Evolutionary conservation across 2,888 invertebrate genomes (phyloP).

Genomic region (Melangyna quadrimaculata): DNA sequence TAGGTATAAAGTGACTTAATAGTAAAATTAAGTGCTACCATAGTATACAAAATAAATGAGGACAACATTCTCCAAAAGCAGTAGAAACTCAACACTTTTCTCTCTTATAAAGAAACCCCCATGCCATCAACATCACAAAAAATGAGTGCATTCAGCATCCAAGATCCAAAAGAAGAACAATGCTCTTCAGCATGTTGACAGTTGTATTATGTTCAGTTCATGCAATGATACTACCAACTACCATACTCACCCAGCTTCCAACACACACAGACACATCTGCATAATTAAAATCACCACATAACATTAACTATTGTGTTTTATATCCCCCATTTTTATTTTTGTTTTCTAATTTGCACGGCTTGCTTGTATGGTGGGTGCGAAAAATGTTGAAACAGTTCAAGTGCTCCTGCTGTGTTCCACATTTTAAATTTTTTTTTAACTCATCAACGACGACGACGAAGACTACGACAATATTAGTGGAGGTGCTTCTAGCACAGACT

Average conservation of each 20-base stretch:
- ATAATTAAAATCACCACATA: constrained; percentile 44
- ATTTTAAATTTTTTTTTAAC: constrained; percentile 22
- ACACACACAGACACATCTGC: constrained; percentile 16
- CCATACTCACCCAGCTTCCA: constrained; percentile 19
- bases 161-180: constrained; percentile 32
- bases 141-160: constrained; percentile 61
- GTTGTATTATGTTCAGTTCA: constrained; percentile 2
- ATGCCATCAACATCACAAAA: neutral
- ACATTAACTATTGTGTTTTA: constrained; percentile 48
- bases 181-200: constrained; percentile 49
- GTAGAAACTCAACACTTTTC: neutral
- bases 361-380: constrained; percentile 15
- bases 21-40: constrained; percentile 49
- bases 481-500: constrained; percentile 34
- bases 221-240: constrained; percentile 37
- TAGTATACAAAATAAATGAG: constrained; percentile 54
- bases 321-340: constrained; percentile 1
- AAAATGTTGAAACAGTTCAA: constrained; percentile 60
- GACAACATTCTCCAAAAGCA: constrained; percentile 32
- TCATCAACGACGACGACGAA: neutral
- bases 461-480: constrained; percentile 5
- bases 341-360: constrained; percentile 44
- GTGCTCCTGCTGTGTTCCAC: constrained; percentile 63
- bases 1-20: constrained; percentile 1
- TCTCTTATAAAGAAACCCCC: neutral